phyloP scores from a whole-genome alignment of 2,888 invertebrate species.

The Agrilus mali region DNA sequence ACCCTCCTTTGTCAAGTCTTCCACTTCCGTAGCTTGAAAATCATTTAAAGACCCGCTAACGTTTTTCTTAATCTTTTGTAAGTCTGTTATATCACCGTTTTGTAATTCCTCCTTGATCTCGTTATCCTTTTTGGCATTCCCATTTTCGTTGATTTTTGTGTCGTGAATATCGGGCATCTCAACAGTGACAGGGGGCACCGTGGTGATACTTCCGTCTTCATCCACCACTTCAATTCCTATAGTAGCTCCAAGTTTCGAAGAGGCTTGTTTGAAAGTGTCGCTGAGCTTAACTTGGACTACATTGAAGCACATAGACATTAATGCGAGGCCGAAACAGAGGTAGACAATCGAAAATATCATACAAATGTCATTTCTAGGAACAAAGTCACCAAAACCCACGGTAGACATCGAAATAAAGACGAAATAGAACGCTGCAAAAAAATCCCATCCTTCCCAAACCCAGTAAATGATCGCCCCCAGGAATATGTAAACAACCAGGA shows the following conservation, averaged over 20 bases:
- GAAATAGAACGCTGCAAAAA: constrained; percentile 91
- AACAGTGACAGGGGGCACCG: constrained; percentile 22
- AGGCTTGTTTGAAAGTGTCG: constrained; percentile 72
- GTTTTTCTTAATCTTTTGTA: too few relatives aligned
- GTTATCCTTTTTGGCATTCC: too few relatives aligned
- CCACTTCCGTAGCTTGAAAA: too few relatives aligned
- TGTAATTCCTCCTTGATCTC: too few relatives aligned
- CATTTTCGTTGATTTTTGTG: too few relatives aligned
- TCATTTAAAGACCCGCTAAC: too few relatives aligned
- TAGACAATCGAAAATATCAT: constrained; percentile 91
- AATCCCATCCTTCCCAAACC: constrained; percentile 73
- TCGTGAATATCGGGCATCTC: constrained; percentile 24
- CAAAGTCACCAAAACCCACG: constrained; percentile 90
- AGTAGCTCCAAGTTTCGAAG: constrained; percentile 73
- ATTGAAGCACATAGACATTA: constrained; percentile 96
- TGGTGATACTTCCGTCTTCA: constrained; percentile 42
- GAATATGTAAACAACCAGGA: constrained; percentile 76
- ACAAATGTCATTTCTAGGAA: constrained; percentile 64
- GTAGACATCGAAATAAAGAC: constrained; percentile 95
- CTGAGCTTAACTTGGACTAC: constrained; percentile 78
- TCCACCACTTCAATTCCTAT: constrained; percentile 65
- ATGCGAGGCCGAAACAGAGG: constrained; percentile 83
- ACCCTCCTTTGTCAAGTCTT: too few relatives aligned
- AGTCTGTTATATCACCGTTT: too few relatives aligned
- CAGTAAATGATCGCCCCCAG: constrained; percentile 72